These are phyloP conservation scores for Gandaritis pyraliata DNA, from an alignment of 2,888 invertebrate genomes.

Conservation along the genomic window DNA sequence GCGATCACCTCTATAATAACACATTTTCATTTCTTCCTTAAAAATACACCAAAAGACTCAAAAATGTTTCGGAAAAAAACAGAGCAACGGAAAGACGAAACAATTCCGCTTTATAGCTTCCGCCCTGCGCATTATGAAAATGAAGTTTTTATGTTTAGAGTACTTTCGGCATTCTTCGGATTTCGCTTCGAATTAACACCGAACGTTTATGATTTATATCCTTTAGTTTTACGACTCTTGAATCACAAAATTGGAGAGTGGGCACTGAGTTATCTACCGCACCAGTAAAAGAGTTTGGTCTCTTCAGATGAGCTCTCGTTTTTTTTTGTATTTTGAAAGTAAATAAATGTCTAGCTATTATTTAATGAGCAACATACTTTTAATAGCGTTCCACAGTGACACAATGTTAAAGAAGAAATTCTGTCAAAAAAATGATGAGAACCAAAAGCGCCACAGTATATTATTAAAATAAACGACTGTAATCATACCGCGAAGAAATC, in stretches of 20 bases:
- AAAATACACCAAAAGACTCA: conserved; percentile 42
- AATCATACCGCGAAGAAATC: conserved; percentile 9
- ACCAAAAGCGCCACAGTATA: neutral
- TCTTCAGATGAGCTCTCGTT: too few species aligned
- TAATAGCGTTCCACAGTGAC: too few species aligned
- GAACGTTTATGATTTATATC: conserved; percentile 41
- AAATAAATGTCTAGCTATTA: too few species aligned
- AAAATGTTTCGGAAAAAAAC: conserved; percentile 53
- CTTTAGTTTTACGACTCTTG: conserved; percentile 25
- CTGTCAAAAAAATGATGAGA: neutral
- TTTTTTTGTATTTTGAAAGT: too few species aligned
- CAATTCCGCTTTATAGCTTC: conserved; percentile 77
- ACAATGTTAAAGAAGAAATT: too few species aligned
- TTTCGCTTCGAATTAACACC: conserved; percentile 49
- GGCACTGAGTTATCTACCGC: conserved; percentile 3
- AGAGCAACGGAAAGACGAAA: conserved; percentile 63
- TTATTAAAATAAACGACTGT: conserved; percentile 5
- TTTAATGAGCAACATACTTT: too few species aligned
- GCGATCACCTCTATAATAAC: conserved; percentile 4
- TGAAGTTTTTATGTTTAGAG: conserved; percentile 69
- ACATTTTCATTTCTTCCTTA: conserved; percentile 23
- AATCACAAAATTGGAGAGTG: conserved; percentile 1
- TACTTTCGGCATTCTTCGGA: conserved; percentile 44
- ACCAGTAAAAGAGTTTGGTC: too few species aligned
- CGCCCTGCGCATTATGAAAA: conserved; percentile 72